Percentiles rank a stretch among this genome's conserved stretches.
These are phyloP conservation scores for Hydrotaea cyrtoneurina DNA, from an alignment of 2,888 invertebrate genomes.

Conservation along the genomic window DNA sequence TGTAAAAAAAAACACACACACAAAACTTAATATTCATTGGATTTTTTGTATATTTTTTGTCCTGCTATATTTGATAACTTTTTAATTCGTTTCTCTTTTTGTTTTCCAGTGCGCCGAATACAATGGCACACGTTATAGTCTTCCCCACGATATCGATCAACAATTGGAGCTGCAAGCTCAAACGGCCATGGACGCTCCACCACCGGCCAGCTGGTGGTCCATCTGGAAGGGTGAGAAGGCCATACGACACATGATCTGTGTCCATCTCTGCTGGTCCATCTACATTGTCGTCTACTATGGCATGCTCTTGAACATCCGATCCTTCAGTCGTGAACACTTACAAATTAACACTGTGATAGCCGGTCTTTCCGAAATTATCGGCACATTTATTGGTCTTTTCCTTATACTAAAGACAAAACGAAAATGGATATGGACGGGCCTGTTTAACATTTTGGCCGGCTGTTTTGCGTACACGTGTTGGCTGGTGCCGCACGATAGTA, in stretches of 20 bases:
- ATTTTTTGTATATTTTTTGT: no score
- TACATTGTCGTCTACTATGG: constrained; percentile 81
- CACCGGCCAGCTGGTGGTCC: constrained; percentile 80
- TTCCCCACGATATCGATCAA: constrained; percentile 80
- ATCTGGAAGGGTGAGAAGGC: constrained; percentile 80
- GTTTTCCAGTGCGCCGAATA: constrained; percentile 78
- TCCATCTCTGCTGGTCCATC: constrained; percentile 80
- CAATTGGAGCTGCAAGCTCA: constrained; percentile 80
- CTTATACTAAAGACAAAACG: constrained; percentile 78
- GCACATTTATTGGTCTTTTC: constrained; percentile 79
- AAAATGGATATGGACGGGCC: constrained; percentile 80
- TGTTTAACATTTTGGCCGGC: constrained; percentile 79
- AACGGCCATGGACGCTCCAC: constrained; percentile 78
- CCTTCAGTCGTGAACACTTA: constrained; percentile 81
- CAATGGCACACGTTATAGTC: constrained; percentile 78
- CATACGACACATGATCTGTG: constrained; percentile 78
- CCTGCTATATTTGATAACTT: no score
- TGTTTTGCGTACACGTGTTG: constrained; percentile 79
- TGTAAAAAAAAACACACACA: no score
- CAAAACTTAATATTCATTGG: no score
- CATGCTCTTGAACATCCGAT: constrained; percentile 81
- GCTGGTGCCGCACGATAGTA: constrained; percentile 78
- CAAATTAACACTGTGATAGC: constrained; percentile 80
- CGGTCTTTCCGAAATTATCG: constrained; percentile 79
- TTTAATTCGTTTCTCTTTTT: background rate